A percentile compares a stretch with the other conserved stretches of the same genome.
phyloP scores from a whole-genome alignment of 1,140 invertebrate genomes.

The Lysiphlebus fabarum region DNA sequence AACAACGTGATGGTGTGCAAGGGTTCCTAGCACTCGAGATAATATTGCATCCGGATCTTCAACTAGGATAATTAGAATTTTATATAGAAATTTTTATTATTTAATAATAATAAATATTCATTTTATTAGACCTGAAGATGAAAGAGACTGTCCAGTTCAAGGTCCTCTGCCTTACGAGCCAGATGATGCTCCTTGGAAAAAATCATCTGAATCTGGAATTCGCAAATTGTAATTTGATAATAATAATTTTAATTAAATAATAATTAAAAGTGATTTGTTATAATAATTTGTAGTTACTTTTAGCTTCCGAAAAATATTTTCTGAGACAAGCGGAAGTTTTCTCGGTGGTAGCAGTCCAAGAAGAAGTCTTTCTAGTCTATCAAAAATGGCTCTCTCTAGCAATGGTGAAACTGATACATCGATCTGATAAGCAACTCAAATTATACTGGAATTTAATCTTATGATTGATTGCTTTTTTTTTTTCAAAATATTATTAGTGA shows the following conservation, averaged over 20 bases:
- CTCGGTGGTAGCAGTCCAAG: constrained; percentile 64
- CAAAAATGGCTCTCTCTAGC: constrained; percentile 67
- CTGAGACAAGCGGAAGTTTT: constrained; percentile 60
- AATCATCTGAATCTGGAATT: constrained; percentile 78
- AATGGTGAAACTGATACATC: constrained; percentile 50
- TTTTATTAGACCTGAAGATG: constrained; percentile 57
- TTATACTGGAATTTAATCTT: no score
- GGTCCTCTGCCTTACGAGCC: constrained; percentile 94
- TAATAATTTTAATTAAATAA: constrained; percentile 2
- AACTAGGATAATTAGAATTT: no score
- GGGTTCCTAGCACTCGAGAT: no score
- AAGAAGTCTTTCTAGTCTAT: constrained; percentile 68
- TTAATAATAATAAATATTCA: constrained; percentile 6
- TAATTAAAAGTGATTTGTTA: constrained; percentile 8
- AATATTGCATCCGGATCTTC: no score
- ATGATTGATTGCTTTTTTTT: no score
- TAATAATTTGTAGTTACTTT: constrained; percentile 30
- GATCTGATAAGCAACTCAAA: constrained; percentile 28
- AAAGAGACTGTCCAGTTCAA: constrained; percentile 82
- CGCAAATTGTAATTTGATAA: constrained; percentile 82
- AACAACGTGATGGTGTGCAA: no score
- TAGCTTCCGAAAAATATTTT: constrained; percentile 71
- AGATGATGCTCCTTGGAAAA: constrained; percentile 90
- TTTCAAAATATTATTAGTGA: no score
- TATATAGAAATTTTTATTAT: background rate